Base-by-base conservation (phyloP, 2,797 vertebrate genomes). In the Anas flavirostris region DNA sequence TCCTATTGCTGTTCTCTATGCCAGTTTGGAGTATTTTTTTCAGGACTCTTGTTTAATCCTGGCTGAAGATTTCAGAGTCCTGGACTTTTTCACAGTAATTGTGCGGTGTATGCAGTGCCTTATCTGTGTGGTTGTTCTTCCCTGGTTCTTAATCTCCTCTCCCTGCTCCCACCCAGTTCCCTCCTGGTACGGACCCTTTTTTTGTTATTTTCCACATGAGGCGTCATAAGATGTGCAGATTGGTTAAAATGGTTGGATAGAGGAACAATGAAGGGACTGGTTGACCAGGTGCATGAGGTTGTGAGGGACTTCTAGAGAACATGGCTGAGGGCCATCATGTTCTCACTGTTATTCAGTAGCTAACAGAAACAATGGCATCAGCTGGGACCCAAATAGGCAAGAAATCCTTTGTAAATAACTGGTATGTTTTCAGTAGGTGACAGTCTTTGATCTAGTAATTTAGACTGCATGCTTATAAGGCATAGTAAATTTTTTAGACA, bases 141-240 rank as follows among this genome's bases (percentile, higher is more conserved):
- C 11, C 5, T 1, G 0, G 59, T 64, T 55, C 22, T n/a, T 37
- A 7, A 28, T 33, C 29, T 29, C 19, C 3, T 3, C 9, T 73
- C 29, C 41, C 22, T 86, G 9, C 73, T 78, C 33, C 46, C 1
- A 2, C 16, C 11, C 25, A 83, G 9, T 76, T 78, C 33, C 46
- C 1, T 1, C 16, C 12, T 39, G n/a, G 15, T 43, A 13, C 12
- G 29, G 12, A 4, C 19, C 14, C 0, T 0, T 37, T 86, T 25
- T 28, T 43, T 76, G 16, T 44, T 62, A 8, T 52, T 73, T 74
- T 69, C 56, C 33, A 16, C 4, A 2, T 0, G 11, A 25, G 15
- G 11, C 7, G 21, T 52, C 12, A 17, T 4, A 59, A n/a, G 14
- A 29, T 59, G 26, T 33, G 26, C 25, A 35, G 41, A 37, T 29